Base-by-base conservation (phyloP, 2,888 invertebrate species). In the Scaptomyza cyrtandrae region DNA sequence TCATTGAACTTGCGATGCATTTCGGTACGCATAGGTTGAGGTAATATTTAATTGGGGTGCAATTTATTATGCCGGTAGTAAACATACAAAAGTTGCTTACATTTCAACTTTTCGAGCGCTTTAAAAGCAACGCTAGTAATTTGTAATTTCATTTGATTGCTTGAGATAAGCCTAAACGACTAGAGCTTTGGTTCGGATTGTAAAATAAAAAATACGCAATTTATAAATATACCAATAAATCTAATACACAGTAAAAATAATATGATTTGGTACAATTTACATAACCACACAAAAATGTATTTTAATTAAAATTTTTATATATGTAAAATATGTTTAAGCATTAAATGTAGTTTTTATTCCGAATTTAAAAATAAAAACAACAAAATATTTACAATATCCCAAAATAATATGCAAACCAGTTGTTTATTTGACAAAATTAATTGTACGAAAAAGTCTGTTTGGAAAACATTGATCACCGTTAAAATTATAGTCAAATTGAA, bases 1-100 rank as follows among this genome's bases (percentile, higher is more conserved):
- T 83, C 83, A 79, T 77, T 83, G 79, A 82, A 82, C 85, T 48
- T 63, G 50, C 24, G 19, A 29, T 58, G n/a, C 14, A 29, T 19
- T 44, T 19, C n/a, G 13, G 10, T 35, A 19, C n/a, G 45, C 24
- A 55, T 14, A 29, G 24, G 35, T 13, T 37, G 39, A 48, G 24
- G 33, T 37, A 54, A 19, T 43, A 35, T 33, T 45, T 79, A 84
- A 83, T 78, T 78, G 66, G 58, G 58, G 70, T 78, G 59, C 24
- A 49, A 63, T 76, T 75, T 48, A 50, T 24, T 27, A 37, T 45
- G 57, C 46, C 61, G 50, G 48, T 46, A 52, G 61, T 59, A 29
- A 37, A 43, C 39, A 45, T 45, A 33, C 50, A 48, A 29, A 58
- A 39, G 10, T 16, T 9, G 39, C 48, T 73, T 63, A 55, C 50